Evolutionary conservation across 2,797 vertebrate genomes (phyloP), one percentile per base, ranked within the genome.

Genomic region (Myotis planiceps): DNA sequence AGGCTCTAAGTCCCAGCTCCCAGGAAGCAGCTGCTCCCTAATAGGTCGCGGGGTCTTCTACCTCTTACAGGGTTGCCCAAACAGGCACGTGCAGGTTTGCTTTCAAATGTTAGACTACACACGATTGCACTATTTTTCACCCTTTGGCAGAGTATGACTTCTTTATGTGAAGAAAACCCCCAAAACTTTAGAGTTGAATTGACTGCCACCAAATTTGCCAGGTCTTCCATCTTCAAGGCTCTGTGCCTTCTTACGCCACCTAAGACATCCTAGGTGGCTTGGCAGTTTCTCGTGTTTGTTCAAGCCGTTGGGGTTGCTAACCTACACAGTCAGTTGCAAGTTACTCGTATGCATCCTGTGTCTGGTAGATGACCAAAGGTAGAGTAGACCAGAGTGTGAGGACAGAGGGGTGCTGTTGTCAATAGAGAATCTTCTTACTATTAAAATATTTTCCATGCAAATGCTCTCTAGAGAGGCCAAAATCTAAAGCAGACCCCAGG

Each of bases 31-130:
- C 32, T 1, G 25, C 39, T 29, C 37, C 18, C 75, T 6, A 6
- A 1, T 0, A 13, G 25, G 10, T 6, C 5, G 0, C 1, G 2
- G 42, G 23, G 23, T 45, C 32, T 25, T 47, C 37, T 0, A 4
- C 12, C 2, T 4, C 55, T 23, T 6, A 49, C 5, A 53, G 9
- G 66, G 25, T 39, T 76, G 72, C 34, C 16, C 19, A 47, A 7
- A 19, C 23, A 23, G 47, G 13, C 18, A 21, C 9, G 9, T 45
- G 25, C 2, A 13, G 34, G 29, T 82, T 32, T 80, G 66, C 53
- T 21, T 80, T 66, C 55, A 45, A 92, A 53, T 8, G n/a, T 63
- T 12, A n/a, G n/a, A 19, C 49, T 23, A 39, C 0, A 6, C 25
- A 7, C 0, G 0, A 42, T 0, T 2, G 14, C 1, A 29, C 23